Conservation (phyloP, 64 coral and sea anemone species). For the Dendrophyllia cribrosa region DNA sequence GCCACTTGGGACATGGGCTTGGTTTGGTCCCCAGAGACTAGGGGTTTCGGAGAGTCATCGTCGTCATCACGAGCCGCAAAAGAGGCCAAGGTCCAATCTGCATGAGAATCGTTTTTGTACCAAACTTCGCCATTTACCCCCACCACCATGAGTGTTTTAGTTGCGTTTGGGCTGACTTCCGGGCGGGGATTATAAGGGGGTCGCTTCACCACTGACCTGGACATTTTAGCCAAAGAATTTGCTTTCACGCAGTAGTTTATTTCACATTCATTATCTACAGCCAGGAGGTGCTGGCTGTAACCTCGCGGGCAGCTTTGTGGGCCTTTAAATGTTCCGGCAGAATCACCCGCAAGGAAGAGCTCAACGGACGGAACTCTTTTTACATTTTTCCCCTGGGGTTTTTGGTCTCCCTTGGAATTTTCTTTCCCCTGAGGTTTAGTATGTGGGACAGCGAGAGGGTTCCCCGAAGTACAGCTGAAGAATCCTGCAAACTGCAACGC, state of each 20-base stretch:
- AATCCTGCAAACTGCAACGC: conserved; percentile 78
- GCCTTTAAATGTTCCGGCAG: not conserved
- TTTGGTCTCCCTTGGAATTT: not conserved
- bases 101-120: conserved; percentile 46
- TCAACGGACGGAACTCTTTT: not conserved
- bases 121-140: conserved; percentile 81
- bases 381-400: not conserved
- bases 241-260: conserved; percentile 83
- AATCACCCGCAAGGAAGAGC: not conserved
- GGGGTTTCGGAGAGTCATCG: conserved; percentile 25
- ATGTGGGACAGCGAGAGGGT: conserved; percentile 59
- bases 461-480: conserved; percentile 81
- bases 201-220: conserved; percentile 29
- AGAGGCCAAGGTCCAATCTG: conserved; percentile 51
- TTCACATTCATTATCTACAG: conserved; percentile 77
- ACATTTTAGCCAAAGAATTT: conserved; percentile 28
- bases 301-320: conserved; percentile 47
- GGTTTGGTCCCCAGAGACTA: not conserved
- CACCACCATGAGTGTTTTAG: conserved; percentile 64
- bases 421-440: not conserved
- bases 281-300: conserved; percentile 59
- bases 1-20: conserved; percentile 35
- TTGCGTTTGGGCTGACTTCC: conserved; percentile 61
- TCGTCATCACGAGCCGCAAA: conserved; percentile 44
- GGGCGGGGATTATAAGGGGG: conserved; percentile 66